These are phyloP conservation scores for Drosophila kuntzei DNA, from an alignment of 2,888 invertebrate species.

Conservation along the genomic window DNA sequence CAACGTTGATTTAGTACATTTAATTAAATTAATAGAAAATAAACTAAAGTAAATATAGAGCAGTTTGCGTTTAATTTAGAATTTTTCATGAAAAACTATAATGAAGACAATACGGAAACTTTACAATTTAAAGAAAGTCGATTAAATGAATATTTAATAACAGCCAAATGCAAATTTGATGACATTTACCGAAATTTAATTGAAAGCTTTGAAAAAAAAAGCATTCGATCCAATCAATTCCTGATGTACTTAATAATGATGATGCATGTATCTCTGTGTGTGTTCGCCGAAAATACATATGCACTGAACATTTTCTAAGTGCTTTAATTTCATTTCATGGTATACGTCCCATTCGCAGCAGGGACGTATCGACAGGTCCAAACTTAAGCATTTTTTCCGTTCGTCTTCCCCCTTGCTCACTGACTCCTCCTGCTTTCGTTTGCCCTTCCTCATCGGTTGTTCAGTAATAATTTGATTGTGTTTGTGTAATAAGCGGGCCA, in stretches of 20 bases:
- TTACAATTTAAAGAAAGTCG: not conserved
- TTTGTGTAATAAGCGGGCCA: slow-evolving; percentile 54
- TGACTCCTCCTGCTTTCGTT: not conserved
- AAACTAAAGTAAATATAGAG: not conserved
- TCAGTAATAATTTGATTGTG: slow-evolving; percentile 64
- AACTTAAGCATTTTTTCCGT: not conserved
- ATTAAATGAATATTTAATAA: not conserved
- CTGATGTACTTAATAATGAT: slow-evolving; percentile 67
- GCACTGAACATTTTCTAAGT: slow-evolving; percentile 72
- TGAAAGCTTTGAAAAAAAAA: not conserved
- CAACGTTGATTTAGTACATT: not conserved
- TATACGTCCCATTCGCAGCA: slow-evolving; percentile 19
- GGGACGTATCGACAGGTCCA: not conserved
- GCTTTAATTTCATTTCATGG: slow-evolving; percentile 74
- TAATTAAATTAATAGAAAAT: not conserved
- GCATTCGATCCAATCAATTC: slow-evolving; percentile 68
- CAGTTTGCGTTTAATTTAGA: not conserved
- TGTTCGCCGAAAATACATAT: slow-evolving; percentile 39
- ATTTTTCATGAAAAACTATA: no score
- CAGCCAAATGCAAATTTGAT: no score
- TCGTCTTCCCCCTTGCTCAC: not conserved
- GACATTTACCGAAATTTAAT: not conserved
- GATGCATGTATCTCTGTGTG: slow-evolving; percentile 14
- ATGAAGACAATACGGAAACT: no score
- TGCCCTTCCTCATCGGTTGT: not conserved